Evolutionary conservation across 2,113 vertebrate genomes (phyloP).

Genomic region (western clawed frog (Xenopus tropicalis)): UCB_Xtro_10.0 CM004447.2:44586001-44586500

Average conservation of each 20-base stretch:
- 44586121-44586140: background rate
- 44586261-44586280: constrained; percentile 30
- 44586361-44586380: constrained; percentile 8
- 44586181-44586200: constrained; percentile 35
- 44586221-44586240: constrained; percentile 40
- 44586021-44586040: no score
- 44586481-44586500: constrained; percentile 7
- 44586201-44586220: constrained; percentile 41
- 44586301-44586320: constrained; percentile 33
- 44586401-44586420: constrained; percentile 1
- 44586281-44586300: constrained; percentile 40
- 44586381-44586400: background rate
- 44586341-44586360: constrained; percentile 8
- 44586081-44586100: background rate
- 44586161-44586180: constrained; percentile 43
- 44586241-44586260: constrained; percentile 44
- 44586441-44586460: background rate
- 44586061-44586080: background rate
- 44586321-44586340: constrained; percentile 28
- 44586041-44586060: background rate
- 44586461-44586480: constrained; percentile 4
- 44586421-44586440: constrained; percentile 1
- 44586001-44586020: no score
- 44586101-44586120: background rate
- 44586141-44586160: constrained; percentile 34